Percentiles rank a stretch among this genome's conserved stretches.
Conservation (phyloP, 2,797 vertebrate species). For the Crax fasciolata region DNA sequence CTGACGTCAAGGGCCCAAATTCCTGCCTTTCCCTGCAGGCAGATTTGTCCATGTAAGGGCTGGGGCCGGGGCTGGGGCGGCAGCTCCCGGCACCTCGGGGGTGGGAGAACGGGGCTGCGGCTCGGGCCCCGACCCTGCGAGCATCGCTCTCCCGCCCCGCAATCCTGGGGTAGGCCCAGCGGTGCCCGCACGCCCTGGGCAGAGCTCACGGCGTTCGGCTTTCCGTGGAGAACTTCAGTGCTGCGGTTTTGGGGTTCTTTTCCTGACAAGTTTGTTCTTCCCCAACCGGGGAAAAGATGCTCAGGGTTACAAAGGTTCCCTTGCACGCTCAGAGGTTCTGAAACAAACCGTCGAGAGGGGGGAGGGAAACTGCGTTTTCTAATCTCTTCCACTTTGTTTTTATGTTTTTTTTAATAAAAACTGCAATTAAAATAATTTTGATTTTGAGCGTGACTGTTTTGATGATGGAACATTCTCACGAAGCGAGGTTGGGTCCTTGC, state of each 20-base stretch:
- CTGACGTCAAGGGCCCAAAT: constrained; percentile 81
- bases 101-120: background rate
- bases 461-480: background rate
- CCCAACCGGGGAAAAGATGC: background rate
- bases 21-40: constrained; percentile 75
- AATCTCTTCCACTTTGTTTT: constrained; percentile 10
- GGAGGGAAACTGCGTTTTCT: background rate
- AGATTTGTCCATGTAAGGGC: constrained; percentile 81
- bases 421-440: constrained; percentile 30
- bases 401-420: background rate
- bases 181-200: background rate
- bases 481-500: background rate
- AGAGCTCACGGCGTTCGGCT: background rate
- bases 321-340: background rate
- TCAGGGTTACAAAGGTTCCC: background rate
- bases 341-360: background rate
- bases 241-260: background rate
- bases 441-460: background rate
- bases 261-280: background rate
- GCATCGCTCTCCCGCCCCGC: background rate
- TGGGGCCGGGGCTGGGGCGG: background rate
- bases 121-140: background rate
- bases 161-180: background rate
- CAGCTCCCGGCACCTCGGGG: background rate
- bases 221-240: background rate